These are phyloP conservation scores for Dusona sp. DNA, from an alignment of 2,888 invertebrate species.

Conservation along the genomic window DNA sequence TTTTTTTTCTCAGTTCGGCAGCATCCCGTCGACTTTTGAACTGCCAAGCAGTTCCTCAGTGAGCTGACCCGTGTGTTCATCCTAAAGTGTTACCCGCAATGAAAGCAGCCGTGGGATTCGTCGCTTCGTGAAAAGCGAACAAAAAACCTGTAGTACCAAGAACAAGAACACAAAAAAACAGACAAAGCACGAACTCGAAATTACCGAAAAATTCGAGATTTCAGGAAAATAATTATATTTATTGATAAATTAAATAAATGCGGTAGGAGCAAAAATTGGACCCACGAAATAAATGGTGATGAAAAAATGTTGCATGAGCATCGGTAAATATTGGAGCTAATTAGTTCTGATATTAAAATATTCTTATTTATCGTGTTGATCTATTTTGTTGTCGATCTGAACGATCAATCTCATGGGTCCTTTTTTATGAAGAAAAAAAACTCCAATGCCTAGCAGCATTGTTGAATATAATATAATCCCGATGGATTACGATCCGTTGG, in stretches of 20 bases:
- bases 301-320: background rate
- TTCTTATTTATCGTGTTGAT: background rate
- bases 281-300: background rate
- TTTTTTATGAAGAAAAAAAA: slow-evolving; percentile 33
- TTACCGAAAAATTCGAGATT: slow-evolving; percentile 18
- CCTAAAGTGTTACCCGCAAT: slow-evolving; percentile 11
- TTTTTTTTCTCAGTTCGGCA: slow-evolving; percentile 40
- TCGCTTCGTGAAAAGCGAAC: slow-evolving; percentile 20
- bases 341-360: background rate
- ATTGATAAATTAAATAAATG: slow-evolving; percentile 35
- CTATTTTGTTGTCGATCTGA: background rate
- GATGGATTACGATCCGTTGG: slow-evolving; percentile 21
- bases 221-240: slow-evolving; percentile 56
- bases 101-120: slow-evolving; percentile 9
- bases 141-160: slow-evolving; percentile 37
- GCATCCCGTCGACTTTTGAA: slow-evolving; percentile 7
- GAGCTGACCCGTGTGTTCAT: slow-evolving; percentile 34
- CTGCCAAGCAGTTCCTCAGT: slow-evolving; percentile 52
- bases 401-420: slow-evolving; percentile 17
- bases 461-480: slow-evolving; percentile 17
- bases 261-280: background rate
- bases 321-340: background rate
- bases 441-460: slow-evolving; percentile 34
- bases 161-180: slow-evolving; percentile 19
- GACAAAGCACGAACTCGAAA: slow-evolving; percentile 16